Conservation (phyloP, 2,797 vertebrate species). For the Gymnothorax reevesii region DNA sequence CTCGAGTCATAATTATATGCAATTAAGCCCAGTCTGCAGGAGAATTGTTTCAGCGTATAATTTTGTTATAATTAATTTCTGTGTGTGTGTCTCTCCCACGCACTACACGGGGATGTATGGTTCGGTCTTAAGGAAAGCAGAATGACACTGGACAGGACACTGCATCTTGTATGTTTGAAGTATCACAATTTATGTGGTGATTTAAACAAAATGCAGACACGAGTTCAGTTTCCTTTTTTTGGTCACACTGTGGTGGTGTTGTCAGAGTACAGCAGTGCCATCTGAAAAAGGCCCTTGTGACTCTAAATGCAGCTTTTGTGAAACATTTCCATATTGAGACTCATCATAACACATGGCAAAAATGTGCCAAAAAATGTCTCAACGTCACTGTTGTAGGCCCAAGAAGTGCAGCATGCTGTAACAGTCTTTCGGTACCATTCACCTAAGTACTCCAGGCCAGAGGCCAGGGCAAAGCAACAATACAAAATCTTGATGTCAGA, state of each 20-base stretch:
- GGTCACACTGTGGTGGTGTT: background rate
- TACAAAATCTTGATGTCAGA: background rate
- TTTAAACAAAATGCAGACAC: background rate
- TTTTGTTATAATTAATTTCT: slow-evolving; percentile 11
- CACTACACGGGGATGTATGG: background rate
- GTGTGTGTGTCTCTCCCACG: background rate
- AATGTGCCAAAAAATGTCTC: background rate
- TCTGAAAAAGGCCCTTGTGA: background rate
- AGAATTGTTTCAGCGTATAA: slow-evolving; percentile 18
- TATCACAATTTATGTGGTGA: background rate
- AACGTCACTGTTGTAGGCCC: background rate
- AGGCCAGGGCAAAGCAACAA: background rate
- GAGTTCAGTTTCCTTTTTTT: background rate
- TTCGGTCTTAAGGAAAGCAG: background rate
- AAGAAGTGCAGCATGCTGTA: background rate
- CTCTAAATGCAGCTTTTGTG: slow-evolving; percentile 3
- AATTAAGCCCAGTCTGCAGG: slow-evolving; percentile 22
- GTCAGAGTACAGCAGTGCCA: background rate
- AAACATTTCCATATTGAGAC: background rate
- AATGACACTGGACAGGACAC: background rate
- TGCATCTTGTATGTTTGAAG: background rate
- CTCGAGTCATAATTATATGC: slow-evolving; percentile 24
- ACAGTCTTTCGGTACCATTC: background rate
- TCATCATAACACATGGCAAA: background rate
- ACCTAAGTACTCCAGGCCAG: background rate